Evolutionary conservation across 2,113 vertebrate genomes (phyloP), one percentile per base, ranked within the genome.

Genomic region (Carassius carassius): DNA sequence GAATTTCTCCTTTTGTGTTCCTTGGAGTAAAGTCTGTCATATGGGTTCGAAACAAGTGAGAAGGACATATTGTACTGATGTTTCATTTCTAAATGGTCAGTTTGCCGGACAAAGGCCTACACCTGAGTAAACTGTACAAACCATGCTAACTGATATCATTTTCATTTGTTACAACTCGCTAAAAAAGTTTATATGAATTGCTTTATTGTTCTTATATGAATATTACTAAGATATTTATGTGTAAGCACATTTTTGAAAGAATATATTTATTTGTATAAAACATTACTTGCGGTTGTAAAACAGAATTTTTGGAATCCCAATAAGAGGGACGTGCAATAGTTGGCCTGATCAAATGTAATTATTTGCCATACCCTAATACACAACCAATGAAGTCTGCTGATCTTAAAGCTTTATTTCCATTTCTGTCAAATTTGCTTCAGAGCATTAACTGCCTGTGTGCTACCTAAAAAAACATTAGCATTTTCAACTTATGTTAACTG

Each of bases 261-360:
- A 47, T 16, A 49, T 74, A 17, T 75, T 23, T 25, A 25, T 75
- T 21, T 75, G 11, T 35, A 19, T 35, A 35, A 32, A 56, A 35
- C 2, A 0, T n/a, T n/a, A n/a, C 1, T 21, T n/a, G 8, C 7
- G 0, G 29, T 69, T 32, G 3, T 19, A 35, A 37, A 69, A 19
- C 19, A 13, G 35, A 72, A 77, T 32, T 78, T 32, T 37, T 54
- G 1, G 7, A 79, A 79, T 62, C 35, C n/a, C 19, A 60, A 25
- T 25, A 63, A 25, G 58, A 63, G 58, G 56, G 35, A 58, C 51
- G 25, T 76, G 51, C 16, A 32, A 54, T 19, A 56, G 74, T 37
- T n/a, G 19, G 5, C 76, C 49, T 78, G 32, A 37, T 60, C 54
- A n/a, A 78, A 78, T 60, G 19, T 47, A 63, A 44, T 63, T 78